These are phyloP conservation scores for Melanotaenia nigrans DNA, from an alignment of 2,797 vertebrate genomes.

Conservation along the genomic window DNA sequence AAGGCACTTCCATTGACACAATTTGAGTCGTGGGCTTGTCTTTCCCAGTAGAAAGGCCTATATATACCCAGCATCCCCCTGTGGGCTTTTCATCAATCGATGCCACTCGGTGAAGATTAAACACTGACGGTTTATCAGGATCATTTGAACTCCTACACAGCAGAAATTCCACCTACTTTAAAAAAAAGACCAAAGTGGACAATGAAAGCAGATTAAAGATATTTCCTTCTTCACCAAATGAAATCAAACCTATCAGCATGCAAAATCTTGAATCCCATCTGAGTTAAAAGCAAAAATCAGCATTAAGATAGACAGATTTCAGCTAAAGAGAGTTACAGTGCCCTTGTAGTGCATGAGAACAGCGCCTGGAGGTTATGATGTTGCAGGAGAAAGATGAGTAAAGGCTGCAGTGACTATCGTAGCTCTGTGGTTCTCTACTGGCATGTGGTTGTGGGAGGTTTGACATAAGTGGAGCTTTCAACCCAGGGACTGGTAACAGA, in stretches of 20 bases:
- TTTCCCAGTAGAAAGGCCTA: constrained; percentile 53
- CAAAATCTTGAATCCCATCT: constrained; percentile 24
- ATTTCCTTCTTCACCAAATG: constrained; percentile 14
- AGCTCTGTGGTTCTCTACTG: constrained; percentile 63
- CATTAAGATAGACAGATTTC: constrained; percentile 39
- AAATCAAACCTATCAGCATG: constrained; percentile 1
- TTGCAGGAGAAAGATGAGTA: constrained; percentile 51
- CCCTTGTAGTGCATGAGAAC: constrained; percentile 24
- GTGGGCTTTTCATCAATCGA: constrained; percentile 54
- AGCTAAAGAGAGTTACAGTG: constrained; percentile 13
- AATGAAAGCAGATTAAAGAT: constrained; percentile 7
- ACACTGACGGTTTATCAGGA: constrained; percentile 53
- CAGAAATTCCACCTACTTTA: constrained; percentile 15
- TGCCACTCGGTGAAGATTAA: constrained; percentile 55
- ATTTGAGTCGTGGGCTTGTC: constrained; percentile 57
- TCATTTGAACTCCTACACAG: constrained; percentile 37
- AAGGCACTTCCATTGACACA: constrained; percentile 67
- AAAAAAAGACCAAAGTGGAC: constrained; percentile 33
- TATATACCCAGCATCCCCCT: constrained; percentile 47
- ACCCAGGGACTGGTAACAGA: constrained; percentile 89
- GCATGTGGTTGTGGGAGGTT: constrained; percentile 81
- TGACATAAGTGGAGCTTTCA: constrained; percentile 88
- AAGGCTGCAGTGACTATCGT: constrained; percentile 43
- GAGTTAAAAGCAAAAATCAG: constrained; percentile 52
- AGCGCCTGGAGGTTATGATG: constrained; percentile 31